Conservation (phyloP, 2,797 vertebrate genomes). For the Rhinichthys osculus region DNA sequence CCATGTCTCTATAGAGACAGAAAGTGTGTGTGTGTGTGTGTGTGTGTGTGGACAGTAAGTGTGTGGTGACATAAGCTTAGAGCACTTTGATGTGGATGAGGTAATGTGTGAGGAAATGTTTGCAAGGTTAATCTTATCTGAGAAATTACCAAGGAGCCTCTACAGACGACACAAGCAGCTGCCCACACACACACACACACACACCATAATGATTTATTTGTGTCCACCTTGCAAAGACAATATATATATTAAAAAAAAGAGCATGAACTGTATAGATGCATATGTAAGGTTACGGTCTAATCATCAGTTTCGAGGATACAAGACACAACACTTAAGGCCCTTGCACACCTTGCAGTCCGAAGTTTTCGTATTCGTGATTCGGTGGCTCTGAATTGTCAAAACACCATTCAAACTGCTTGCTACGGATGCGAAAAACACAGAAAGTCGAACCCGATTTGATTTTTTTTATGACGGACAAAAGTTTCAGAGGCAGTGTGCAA, state of each 20-base stretch:
- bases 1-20: neutral
- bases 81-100: conserved; percentile 82
- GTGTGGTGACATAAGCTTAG: conserved; percentile 76
- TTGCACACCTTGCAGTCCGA: no score
- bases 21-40: neutral
- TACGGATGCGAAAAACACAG: no score
- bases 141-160: conserved; percentile 63
- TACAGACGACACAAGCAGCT: conserved; percentile 8
- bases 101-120: conserved; percentile 80
- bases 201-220: neutral
- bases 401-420: no score
- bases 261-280: neutral
- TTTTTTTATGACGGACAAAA: no score
- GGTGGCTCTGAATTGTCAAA: no score
- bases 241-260: neutral
- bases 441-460: no score
- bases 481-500: no score
- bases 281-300: neutral
- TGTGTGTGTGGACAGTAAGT: conserved; percentile 45
- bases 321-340: neutral
- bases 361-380: no score
- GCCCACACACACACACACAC: neutral
- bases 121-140: conserved; percentile 77
- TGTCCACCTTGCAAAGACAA: neutral
- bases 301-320: conserved; percentile 7